Evolutionary conservation across 2,888 invertebrate genomes (phyloP), one percentile per base, ranked within the genome.

Genomic region (Drosophila ochracea): DNA sequence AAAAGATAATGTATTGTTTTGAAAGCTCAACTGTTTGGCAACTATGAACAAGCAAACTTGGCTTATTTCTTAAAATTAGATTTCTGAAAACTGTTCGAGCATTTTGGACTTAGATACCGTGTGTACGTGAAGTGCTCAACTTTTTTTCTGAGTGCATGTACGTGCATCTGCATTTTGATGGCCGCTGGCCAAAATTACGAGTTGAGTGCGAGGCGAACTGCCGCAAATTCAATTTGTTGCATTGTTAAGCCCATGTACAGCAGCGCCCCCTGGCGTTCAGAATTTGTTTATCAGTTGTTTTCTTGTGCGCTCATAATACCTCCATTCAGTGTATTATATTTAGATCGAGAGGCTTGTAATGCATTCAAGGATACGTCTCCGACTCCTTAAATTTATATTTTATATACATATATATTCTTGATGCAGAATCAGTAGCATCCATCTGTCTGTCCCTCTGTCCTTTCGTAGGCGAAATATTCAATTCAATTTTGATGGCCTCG

Each of bases 181-280:
- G 49, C 52, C 50, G 19, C 13, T 55, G 68, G 68, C 30, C 55
- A 35, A 19, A 55, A 41, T 35, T 55, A 28, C 73, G 65, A 39
- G 35, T 62, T 53, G n/a, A 67, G 65, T 31, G 21, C 43, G 62
- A 59, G 25, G 28, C 19, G 25, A 11, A 13, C 9, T 43, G 55
- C 67, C 53, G 30, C 61, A 55, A 57, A 70, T 70, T 75, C 60
- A 63, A 63, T 66, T 70, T 70, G 64, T 47, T 66, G 70, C 61
- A 80, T 68, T 73, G 67, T 16, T 52, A 21, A 49, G 49, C 80
- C 60, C 52, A 76, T 58, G 49, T 35, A n/a, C 58, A 53, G 30
- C 61, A 68, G 71, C 76, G 80, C 72, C 80, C 72, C 53, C 76
- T 76, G 50, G 72, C 66, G 63, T 16, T 35, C 49, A 41, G 47